phyloP scores from a whole-genome alignment of 2,797 vertebrate genomes.

The Enteromius anoplus region DNA sequence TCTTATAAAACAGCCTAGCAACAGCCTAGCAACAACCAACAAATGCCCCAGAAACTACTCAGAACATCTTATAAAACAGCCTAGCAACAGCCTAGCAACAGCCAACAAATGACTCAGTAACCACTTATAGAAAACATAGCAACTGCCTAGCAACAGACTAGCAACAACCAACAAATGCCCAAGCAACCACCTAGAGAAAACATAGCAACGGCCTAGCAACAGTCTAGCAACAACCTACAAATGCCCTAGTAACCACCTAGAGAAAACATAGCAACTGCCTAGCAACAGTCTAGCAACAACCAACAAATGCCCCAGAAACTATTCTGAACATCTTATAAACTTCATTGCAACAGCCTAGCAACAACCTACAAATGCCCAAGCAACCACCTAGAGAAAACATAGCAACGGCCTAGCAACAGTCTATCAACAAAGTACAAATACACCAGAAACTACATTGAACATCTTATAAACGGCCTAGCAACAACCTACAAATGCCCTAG shows the following conservation, averaged over 20 bases:
- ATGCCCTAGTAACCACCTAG: background rate
- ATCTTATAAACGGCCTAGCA: background rate
- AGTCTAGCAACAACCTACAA: too few relatives aligned
- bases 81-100: background rate
- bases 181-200: background rate
- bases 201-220: too few relatives aligned
- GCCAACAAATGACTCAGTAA: background rate
- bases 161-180: background rate
- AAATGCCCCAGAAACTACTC: background rate
- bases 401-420: background rate
- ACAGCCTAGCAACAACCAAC: background rate
- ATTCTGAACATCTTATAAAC: too few relatives aligned
- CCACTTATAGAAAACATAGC: background rate
- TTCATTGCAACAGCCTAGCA: too few relatives aligned
- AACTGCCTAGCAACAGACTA: background rate
- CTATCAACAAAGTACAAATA: background rate
- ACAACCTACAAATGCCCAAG: background rate
- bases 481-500: background rate
- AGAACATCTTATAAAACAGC: too few relatives aligned
- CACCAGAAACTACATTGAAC: background rate
- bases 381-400: background rate
- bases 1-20: accelerated
- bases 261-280: background rate
- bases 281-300: too few relatives aligned
- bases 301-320: background rate